Percentiles rank a stretch among this genome's conserved stretches.
Conservation (phyloP, 2,797 vertebrate species). For the Mycteria americana region DNA sequence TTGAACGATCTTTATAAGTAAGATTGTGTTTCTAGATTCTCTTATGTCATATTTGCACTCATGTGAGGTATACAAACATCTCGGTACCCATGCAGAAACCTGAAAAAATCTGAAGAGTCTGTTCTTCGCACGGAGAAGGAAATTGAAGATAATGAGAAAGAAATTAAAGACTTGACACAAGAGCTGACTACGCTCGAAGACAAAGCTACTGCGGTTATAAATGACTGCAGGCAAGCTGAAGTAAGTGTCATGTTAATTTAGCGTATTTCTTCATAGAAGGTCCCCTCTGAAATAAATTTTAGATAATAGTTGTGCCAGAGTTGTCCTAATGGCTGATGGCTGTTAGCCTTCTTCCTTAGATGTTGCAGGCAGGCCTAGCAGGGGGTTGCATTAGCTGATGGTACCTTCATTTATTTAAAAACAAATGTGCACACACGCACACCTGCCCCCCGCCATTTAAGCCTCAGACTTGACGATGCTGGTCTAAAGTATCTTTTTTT, state of each 20-base stretch:
- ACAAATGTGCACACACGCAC: too few relatives aligned
- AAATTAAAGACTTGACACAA: slow-evolving; percentile 77
- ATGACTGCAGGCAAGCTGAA: slow-evolving; percentile 84
- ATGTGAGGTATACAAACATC: background rate
- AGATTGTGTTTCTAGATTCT: background rate
- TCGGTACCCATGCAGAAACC: slow-evolving; percentile 78
- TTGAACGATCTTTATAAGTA: background rate
- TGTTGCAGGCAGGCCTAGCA: background rate
- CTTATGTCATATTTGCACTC: background rate
- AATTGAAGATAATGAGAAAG: slow-evolving; percentile 80
- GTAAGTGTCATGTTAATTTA: slow-evolving; percentile 54
- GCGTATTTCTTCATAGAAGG: background rate
- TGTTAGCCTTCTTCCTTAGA: background rate
- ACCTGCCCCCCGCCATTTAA: background rate
- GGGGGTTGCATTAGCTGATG: background rate
- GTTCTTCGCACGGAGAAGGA: slow-evolving; percentile 80
- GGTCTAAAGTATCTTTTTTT: background rate
- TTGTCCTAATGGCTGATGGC: background rate
- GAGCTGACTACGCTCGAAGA: slow-evolving; percentile 86
- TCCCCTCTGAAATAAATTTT: background rate
- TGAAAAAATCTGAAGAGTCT: slow-evolving; percentile 88
- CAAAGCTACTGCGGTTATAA: slow-evolving; percentile 84
- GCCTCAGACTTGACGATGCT: background rate
- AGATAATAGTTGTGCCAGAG: background rate
- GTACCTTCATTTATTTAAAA: background rate